Conservation (phyloP, 2,797 vertebrate genomes). For the Tenualosa thibaudeaui region DNA sequence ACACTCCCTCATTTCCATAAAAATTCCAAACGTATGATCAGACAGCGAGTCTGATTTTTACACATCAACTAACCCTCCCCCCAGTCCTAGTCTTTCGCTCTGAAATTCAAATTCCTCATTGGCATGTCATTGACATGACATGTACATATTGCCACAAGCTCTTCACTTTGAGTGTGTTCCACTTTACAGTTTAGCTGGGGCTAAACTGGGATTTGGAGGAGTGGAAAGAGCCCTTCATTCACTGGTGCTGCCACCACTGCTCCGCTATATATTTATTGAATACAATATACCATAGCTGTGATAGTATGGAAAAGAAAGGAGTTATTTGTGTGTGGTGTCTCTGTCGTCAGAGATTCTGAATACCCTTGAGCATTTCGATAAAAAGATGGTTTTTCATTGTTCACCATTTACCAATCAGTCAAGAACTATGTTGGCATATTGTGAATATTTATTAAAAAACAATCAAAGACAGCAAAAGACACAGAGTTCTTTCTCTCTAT, state of each 20-base stretch:
- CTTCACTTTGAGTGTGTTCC: not conserved
- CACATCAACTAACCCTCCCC: not conserved
- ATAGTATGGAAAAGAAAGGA: not conserved
- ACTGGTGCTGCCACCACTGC: not conserved
- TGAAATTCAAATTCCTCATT: not conserved
- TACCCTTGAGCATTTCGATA: not conserved
- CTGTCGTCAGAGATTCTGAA: not conserved
- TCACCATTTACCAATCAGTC: not conserved
- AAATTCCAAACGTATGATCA: not conserved
- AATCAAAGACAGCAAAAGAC: not conserved
- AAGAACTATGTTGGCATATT: not conserved
- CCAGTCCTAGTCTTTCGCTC: not conserved
- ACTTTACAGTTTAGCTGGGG: not conserved
- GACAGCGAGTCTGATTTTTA: not conserved
- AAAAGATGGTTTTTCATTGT: not conserved
- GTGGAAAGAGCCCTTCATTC: not conserved
- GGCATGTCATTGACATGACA: conserved; percentile 22
- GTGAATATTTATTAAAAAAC: not conserved
- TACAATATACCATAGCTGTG: not conserved
- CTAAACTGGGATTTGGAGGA: not conserved
- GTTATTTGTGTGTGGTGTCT: not conserved
- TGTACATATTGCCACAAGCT: not conserved
- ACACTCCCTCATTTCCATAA: not conserved
- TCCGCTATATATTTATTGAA: not conserved
- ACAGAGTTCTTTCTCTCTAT: not conserved